Percentiles rank a stretch among this genome's conserved stretches.
These are phyloP conservation scores for Molorchus minor DNA, from an alignment of 2,888 invertebrate genomes.

Conservation along the genomic window DNA sequence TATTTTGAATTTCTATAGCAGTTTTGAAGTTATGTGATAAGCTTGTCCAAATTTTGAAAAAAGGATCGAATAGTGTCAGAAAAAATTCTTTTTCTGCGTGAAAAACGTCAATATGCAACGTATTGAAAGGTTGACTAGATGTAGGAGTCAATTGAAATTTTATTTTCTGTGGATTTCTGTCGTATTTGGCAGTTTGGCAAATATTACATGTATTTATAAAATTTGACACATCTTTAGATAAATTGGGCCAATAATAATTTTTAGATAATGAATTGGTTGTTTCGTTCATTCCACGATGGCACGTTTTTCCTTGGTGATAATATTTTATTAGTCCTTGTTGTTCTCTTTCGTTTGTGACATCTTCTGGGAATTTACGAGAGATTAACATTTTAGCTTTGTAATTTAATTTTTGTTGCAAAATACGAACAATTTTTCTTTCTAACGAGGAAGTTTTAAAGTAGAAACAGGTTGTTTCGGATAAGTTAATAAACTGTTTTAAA, in stretches of 20 bases:
- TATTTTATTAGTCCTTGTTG: conserved; percentile 14
- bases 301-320: conserved; percentile 19
- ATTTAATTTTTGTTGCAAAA: neutral
- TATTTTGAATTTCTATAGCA: neutral
- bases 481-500: neutral
- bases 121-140: neutral
- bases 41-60: conserved; percentile 11
- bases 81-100: conserved; percentile 9
- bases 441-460: neutral
- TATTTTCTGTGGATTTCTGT: conserved; percentile 3
- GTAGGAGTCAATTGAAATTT: conserved; percentile 1
- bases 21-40: neutral
- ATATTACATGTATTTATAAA: conserved; percentile 9
- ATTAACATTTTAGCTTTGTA: neutral
- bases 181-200: conserved; percentile 7
- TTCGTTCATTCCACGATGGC: conserved; percentile 18
- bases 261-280: conserved; percentile 1
- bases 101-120: conserved; percentile 10
- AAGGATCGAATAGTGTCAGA: conserved; percentile 7
- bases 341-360: neutral
- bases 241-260: conserved; percentile 8
- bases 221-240: conserved; percentile 1
- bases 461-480: neutral
- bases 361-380: neutral
- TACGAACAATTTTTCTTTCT: neutral